Conservation (phyloP, 2,888 invertebrate genomes). For the Melanchra persicariae region DNA sequence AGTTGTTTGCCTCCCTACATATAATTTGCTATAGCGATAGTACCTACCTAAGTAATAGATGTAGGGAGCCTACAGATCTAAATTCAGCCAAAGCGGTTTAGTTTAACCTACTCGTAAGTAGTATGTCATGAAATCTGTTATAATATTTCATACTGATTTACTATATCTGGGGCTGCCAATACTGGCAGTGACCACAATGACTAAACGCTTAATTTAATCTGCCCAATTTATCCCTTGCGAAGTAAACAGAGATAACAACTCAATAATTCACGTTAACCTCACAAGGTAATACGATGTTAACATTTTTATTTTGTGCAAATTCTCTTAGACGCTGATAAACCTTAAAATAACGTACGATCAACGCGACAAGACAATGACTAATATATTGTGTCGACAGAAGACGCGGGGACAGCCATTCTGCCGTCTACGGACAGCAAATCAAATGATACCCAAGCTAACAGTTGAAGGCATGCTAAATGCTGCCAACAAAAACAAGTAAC, state of each 20-base stretch:
- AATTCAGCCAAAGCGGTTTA: slow-evolving; percentile 1
- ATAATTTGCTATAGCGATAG: neutral
- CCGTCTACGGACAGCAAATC: slow-evolving; percentile 49
- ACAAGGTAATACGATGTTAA: slow-evolving; percentile 54
- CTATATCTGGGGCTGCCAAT: slow-evolving; percentile 3
- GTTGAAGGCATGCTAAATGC: slow-evolving; percentile 65
- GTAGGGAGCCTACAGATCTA: neutral
- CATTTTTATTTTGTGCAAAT: slow-evolving; percentile 54
- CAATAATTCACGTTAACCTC: slow-evolving; percentile 51
- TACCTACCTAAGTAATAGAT: neutral
- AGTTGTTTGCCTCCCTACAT: too few species aligned
- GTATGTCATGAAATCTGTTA: slow-evolving; percentile 12
- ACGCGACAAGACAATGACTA: slow-evolving; percentile 45
- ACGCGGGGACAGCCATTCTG: slow-evolving; percentile 33
- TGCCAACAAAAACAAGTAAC: slow-evolving; percentile 87
- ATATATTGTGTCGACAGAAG: slow-evolving; percentile 50
- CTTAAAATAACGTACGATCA: slow-evolving; percentile 43
- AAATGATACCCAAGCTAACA: slow-evolving; percentile 62
- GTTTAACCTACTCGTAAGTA: neutral
- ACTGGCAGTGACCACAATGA: slow-evolving; percentile 34
- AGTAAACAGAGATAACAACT: slow-evolving; percentile 52
- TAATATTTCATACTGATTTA: slow-evolving; percentile 34
- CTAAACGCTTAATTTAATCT: slow-evolving; percentile 42
- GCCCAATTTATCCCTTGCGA: slow-evolving; percentile 33
- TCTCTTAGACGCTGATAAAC: slow-evolving; percentile 46